Conservation (phyloP, 2,797 vertebrate species). For the Chaenodraco wilsoni region DNA sequence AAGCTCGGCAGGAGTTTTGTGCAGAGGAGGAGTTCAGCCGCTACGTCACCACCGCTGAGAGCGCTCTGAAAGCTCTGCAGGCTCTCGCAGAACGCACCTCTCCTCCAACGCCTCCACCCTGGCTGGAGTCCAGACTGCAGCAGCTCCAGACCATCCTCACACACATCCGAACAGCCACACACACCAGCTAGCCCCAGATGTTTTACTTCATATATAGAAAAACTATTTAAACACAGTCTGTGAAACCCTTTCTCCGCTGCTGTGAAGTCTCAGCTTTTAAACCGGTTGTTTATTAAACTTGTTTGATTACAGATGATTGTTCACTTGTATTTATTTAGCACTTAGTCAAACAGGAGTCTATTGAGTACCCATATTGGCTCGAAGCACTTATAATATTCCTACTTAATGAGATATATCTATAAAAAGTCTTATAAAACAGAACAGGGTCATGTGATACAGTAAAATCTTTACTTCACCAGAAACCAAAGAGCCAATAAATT, state of each 20-base stretch:
- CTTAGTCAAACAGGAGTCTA: neutral
- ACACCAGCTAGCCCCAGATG: neutral
- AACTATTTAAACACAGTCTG: conserved; percentile 3
- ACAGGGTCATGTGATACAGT: conserved; percentile 43
- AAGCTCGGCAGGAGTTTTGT: conserved; percentile 80
- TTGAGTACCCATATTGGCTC: neutral
- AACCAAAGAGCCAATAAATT: conserved; percentile 84
- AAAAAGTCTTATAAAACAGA: conserved; percentile 23
- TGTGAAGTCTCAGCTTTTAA: conserved; percentile 33
- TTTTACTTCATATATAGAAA: conserved; percentile 8
- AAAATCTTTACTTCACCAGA: conserved; percentile 84
- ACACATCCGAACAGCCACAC: conserved; percentile 57
- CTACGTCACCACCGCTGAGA: conserved; percentile 83
- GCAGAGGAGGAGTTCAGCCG: conserved; percentile 85
- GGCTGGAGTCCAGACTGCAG: conserved; percentile 85
- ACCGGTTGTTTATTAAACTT: conserved; percentile 68
- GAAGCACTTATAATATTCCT: neutral
- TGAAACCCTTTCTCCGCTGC: conserved; percentile 23
- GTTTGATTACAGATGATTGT: conserved; percentile 29
- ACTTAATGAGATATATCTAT: neutral
- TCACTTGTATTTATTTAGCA: conserved; percentile 22
- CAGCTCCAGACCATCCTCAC: conserved; percentile 81
- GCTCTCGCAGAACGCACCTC: conserved; percentile 58
- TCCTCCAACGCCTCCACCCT: conserved; percentile 74
- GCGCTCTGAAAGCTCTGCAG: conserved; percentile 85